These are phyloP conservation scores for Dicrostonyx torquatus DNA, from an alignment of 2,797 vertebrate species.

Conservation along the genomic window DNA sequence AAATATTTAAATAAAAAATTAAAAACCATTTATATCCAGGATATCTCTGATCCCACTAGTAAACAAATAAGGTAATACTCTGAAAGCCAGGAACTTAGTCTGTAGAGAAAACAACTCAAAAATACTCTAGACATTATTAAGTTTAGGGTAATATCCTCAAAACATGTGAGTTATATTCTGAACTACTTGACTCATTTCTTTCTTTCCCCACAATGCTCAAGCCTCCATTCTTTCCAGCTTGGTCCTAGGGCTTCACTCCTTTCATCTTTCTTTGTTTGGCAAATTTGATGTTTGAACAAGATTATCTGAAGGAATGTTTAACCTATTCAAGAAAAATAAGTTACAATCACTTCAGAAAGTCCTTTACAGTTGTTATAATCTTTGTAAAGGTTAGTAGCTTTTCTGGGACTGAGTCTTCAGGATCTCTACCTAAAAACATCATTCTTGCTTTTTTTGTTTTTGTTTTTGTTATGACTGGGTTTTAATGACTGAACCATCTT, in stretches of 20 bases:
- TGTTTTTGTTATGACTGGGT: background rate
- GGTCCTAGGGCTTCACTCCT: background rate
- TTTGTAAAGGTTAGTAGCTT: slow-evolving; percentile 17
- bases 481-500: background rate
- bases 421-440: slow-evolving; percentile 8
- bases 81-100: too few species aligned
- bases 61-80: too few species aligned
- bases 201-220: background rate
- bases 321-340: slow-evolving; percentile 48
- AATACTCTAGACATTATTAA: too few species aligned
- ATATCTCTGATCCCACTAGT: too few species aligned
- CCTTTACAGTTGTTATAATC: slow-evolving; percentile 45
- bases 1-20: too few species aligned
- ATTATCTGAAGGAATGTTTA: slow-evolving; percentile 50
- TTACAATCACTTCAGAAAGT: slow-evolving; percentile 35
- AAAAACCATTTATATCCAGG: too few species aligned
- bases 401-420: slow-evolving; percentile 35
- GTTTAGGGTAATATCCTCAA: background rate
- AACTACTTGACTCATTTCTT: background rate
- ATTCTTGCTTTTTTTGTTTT: background rate
- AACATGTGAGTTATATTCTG: background rate
- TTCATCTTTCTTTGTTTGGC: slow-evolving; percentile 43
- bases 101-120: too few species aligned
- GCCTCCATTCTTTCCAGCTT: slow-evolving; percentile 12
- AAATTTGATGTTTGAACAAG: slow-evolving; percentile 56